These are phyloP conservation scores for Scortum barcoo DNA, from an alignment of 2,113 vertebrate species.

Conservation along the genomic window DNA sequence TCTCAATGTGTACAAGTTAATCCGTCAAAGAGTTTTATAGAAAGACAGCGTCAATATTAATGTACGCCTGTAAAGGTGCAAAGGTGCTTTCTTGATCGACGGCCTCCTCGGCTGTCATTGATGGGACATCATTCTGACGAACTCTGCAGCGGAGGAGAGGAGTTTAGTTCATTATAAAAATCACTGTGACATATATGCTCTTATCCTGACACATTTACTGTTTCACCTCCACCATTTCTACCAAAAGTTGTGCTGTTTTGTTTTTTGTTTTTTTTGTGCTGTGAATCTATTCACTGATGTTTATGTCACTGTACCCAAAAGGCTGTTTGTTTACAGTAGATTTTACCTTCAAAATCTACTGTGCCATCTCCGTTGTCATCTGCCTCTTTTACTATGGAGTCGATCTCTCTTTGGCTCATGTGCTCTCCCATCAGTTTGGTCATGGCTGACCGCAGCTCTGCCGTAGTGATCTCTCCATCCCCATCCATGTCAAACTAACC, in stretches of 20 bases:
- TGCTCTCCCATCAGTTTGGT: slow-evolving; percentile 88
- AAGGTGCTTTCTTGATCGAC: slow-evolving; percentile 3
- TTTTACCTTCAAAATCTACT: slow-evolving; percentile 91
- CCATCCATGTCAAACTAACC: slow-evolving; percentile 90
- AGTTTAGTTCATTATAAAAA: not conserved
- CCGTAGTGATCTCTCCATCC: slow-evolving; percentile 88
- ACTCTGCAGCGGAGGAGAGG: slow-evolving; percentile 69
- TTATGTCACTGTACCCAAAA: not conserved
- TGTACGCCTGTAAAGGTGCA: slow-evolving; percentile 15
- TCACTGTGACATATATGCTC: not conserved
- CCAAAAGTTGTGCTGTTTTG: not conserved
- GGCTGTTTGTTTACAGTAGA: too few relatives aligned
- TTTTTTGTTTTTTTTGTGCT: not conserved
- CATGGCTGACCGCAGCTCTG: slow-evolving; percentile 87
- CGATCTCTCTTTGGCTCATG: slow-evolving; percentile 85
- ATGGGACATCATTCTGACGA: slow-evolving; percentile 84
- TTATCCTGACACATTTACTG: not conserved
- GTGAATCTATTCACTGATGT: not conserved
- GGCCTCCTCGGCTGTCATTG: slow-evolving; percentile 53
- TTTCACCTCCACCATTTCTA: too few relatives aligned
- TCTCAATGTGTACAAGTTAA: not conserved
- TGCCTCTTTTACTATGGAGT: slow-evolving; percentile 87
- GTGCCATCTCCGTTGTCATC: slow-evolving; percentile 90
- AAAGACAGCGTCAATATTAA: not conserved
- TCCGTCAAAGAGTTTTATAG: not conserved